Conservation (phyloP, 1,140 invertebrate species). For the Cecropterus lyciades region DNA sequence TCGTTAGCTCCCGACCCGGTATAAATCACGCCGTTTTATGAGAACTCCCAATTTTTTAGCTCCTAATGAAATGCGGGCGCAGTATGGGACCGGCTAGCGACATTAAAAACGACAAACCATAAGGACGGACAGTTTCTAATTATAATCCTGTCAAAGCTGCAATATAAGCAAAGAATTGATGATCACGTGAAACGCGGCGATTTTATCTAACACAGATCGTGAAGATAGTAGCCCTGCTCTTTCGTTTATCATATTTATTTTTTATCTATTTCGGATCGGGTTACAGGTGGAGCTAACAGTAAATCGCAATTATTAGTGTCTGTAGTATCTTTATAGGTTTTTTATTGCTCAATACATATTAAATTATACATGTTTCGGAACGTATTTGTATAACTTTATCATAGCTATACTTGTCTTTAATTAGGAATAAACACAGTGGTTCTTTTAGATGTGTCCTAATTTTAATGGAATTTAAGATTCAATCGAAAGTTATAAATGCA, state of each 20-base stretch:
- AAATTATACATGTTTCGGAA: too few species aligned
- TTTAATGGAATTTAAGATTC: too few species aligned
- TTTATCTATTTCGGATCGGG: conserved; percentile 22
- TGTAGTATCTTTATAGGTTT: conserved; percentile 13
- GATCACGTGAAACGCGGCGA: conserved; percentile 71
- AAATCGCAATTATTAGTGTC: conserved; percentile 17
- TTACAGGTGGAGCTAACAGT: conserved; percentile 14
- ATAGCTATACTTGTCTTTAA: too few species aligned
- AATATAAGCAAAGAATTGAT: conserved; percentile 80
- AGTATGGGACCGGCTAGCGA: conserved; percentile 81
- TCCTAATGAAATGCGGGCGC: conserved; percentile 82
- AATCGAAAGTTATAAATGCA: too few species aligned
- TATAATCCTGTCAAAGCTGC: conserved; percentile 82
- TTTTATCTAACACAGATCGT: conserved; percentile 72
- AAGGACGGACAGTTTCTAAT: conserved; percentile 82
- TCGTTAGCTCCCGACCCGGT: conserved; percentile 78
- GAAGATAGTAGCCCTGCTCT: conserved; percentile 67
- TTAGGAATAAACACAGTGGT: too few species aligned
- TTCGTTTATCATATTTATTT: conserved; percentile 59
- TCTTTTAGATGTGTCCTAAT: too few species aligned
- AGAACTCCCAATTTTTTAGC: conserved; percentile 79
- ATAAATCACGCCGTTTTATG: conserved; percentile 82
- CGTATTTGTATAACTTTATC: too few species aligned
- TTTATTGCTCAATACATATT: conserved; percentile 17
- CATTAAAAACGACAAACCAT: conserved; percentile 81